Evolutionary conservation across 2,113 vertebrate species (phyloP).

Genomic region (Leptosomus discolor): DNA sequence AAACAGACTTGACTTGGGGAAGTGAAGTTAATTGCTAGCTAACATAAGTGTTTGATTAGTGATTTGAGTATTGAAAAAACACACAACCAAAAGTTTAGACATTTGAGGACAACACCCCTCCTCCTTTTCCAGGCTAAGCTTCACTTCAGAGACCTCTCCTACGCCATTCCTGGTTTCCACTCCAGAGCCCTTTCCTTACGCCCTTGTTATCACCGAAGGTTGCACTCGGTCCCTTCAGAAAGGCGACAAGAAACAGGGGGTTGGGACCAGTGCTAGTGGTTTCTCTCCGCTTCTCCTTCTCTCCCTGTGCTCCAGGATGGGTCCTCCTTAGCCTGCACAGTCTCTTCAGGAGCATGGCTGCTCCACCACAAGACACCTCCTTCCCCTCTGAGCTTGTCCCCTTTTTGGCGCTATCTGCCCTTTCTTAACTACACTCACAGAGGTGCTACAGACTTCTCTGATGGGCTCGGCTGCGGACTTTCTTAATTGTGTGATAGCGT

Average conservation of each 20-base stretch:
- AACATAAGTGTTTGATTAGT: not conserved
- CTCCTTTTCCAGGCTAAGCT: no score
- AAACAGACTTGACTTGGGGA: not conserved
- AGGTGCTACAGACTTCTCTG: rapidly evolving
- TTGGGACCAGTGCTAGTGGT: rapidly evolving
- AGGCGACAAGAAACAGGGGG: rapidly evolving
- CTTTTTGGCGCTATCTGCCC: not conserved
- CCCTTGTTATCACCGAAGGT: rapidly evolving
- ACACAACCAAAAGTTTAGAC: rapidly evolving
- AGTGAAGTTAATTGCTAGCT: not conserved
- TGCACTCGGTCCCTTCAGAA: rapidly evolving
- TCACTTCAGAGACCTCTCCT: rapidly evolving
- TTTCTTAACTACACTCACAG: not conserved
- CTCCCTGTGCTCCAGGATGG: rapidly evolving
- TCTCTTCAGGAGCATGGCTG: rapidly evolving
- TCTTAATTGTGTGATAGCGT: not conserved
- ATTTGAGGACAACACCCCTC: rapidly evolving
- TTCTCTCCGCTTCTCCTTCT: not conserved
- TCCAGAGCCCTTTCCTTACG: not conserved
- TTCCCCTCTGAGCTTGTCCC: rapidly evolving
- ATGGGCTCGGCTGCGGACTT: not conserved
- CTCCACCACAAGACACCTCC: rapidly evolving
- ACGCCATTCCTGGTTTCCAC: rapidly evolving
- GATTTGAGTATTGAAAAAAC: not conserved
- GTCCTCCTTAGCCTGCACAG: rapidly evolving